Evolutionary conservation across 2,797 vertebrate species (phyloP), one percentile per base, ranked within the genome.

Genomic region (Enteromius trimaculatus): DNA sequence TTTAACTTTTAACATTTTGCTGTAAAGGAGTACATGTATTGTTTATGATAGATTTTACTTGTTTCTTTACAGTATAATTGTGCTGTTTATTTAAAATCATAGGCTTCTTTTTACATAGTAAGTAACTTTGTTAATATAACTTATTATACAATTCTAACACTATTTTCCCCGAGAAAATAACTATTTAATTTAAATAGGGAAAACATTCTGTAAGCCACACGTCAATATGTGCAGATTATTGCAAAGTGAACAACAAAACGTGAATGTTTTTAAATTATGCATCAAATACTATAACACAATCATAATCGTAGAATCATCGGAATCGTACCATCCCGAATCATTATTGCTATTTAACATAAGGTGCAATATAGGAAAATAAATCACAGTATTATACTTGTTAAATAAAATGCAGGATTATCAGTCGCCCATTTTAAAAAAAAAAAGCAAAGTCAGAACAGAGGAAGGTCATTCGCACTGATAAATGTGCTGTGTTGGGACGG

Each of bases 301-400:
- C 23, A 9, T 34, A 44, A 4, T n/a, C 53, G 53, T 55, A n/a
- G n/a, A 8, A 10, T 55, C 51, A 6, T 53, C 51, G 19, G 19
- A 53, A 21, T 53, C 49, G 49, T 53, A 19, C 16, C 47, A 44
- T 77, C 3, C 8, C 34, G 16, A 29, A 47, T 77, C 19, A 65
- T 68, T 53, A 79, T 68, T 79, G 21, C 47, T 21, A 51, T 53
- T 62, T 68, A 29, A 62, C 8, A 17, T 44, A 72, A 72, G 7
- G 26, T 34, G 39, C 53, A 14, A 23, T 21, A 71, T 21, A 71
- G 1, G 26, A n/a, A 47, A 58, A 47, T 34, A 39, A 23, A 19
- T 39, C 19, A 19, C 13, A 68, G 39, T 11, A 42, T 79, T 16
- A 68, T n/a, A 51, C 60, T 44, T 2, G 4, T 21, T 6, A 68